These are phyloP conservation scores for Calidris pugnax DNA, from an alignment of 2,113 vertebrate species.

Conservation along the genomic window DNA sequence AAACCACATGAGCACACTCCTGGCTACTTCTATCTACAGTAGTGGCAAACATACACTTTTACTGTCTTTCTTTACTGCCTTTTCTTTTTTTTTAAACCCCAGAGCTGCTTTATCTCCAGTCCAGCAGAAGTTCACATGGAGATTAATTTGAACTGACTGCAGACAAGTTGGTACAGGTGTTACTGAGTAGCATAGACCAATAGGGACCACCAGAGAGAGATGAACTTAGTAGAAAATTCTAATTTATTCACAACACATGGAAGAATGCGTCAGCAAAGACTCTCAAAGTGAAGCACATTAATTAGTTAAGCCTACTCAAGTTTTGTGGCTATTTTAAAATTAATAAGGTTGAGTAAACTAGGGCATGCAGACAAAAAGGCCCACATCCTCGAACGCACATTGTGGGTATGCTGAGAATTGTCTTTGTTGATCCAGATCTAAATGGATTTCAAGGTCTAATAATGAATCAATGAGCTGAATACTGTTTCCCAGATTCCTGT, in stretches of 20 bases:
- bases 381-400: slow-evolving; percentile 12
- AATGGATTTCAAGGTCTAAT: slow-evolving; percentile 44
- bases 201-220: not conserved
- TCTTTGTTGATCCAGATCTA: slow-evolving; percentile 35
- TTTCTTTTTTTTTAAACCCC: not conserved
- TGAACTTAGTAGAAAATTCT: not conserved
- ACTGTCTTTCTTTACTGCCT: not conserved
- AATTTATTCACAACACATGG: slow-evolving; percentile 4
- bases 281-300: not conserved
- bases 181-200: not conserved
- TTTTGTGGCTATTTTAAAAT: slow-evolving; percentile 52
- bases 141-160: not conserved
- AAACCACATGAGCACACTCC: not conserved
- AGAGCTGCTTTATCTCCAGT: not conserved
- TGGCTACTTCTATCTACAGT: not conserved
- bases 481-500: not conserved
- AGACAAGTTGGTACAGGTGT: not conserved
- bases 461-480: slow-evolving; percentile 26
- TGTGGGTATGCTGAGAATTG: not conserved
- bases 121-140: not conserved
- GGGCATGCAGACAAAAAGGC: slow-evolving; percentile 6
- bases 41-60: not conserved
- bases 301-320: slow-evolving; percentile 45
- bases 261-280: slow-evolving; percentile 17
- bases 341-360: slow-evolving; percentile 40